These are phyloP conservation scores for Raja brachyura DNA, from an alignment of 2,113 vertebrate genomes.

Conservation along the genomic window DNA sequence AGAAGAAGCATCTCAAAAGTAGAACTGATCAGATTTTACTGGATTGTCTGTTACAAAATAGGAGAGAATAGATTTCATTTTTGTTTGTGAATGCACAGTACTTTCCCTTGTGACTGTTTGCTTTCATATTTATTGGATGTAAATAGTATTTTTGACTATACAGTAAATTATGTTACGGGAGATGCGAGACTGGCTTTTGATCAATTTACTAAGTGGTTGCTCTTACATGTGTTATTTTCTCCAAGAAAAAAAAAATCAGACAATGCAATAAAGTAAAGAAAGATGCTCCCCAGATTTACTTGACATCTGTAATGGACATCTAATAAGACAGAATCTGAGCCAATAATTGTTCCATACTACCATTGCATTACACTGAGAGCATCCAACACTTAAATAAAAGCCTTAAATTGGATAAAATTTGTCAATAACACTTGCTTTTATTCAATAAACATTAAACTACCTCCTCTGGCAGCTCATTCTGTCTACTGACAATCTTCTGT, in stretches of 20 bases:
- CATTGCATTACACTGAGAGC: not conserved
- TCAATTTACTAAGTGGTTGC: not conserved
- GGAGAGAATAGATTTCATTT: not conserved
- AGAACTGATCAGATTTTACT: not conserved
- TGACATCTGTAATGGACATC: not conserved
- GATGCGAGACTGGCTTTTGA: not conserved
- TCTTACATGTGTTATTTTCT: not conserved
- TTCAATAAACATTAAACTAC: not conserved
- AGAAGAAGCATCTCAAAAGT: not conserved
- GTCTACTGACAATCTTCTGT: too few species aligned
- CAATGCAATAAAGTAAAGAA: not conserved
- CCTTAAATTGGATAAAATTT: not conserved
- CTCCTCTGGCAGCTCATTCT: not conserved
- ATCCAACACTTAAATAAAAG: not conserved
- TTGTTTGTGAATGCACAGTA: not conserved
- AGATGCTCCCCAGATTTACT: not conserved
- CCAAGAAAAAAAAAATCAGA: not conserved
- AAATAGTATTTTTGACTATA: not conserved
- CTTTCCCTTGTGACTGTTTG: not conserved
- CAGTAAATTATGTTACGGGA: not conserved
- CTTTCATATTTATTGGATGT: not conserved
- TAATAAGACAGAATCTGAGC: not conserved
- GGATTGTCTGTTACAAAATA: not conserved
- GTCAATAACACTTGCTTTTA: not conserved
- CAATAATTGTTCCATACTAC: not conserved